Evolutionary conservation across 2,113 vertebrate genomes (phyloP).

Genomic region (Passer montanus): DNA sequence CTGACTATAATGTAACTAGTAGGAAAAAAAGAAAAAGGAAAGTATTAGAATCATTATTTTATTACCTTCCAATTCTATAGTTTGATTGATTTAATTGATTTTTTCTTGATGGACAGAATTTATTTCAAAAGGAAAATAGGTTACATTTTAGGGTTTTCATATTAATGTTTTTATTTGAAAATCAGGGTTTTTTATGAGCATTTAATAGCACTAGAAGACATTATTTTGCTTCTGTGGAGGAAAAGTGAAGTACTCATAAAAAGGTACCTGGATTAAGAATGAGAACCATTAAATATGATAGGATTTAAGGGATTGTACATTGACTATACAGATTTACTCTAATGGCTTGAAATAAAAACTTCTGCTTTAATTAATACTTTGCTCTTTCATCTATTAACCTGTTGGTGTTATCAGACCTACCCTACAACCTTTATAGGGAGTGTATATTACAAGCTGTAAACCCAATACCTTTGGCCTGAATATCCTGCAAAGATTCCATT

Average conservation of each 20-base stretch:
- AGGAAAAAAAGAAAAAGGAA: neutral
- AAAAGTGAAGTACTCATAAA: neutral
- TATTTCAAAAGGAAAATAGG: neutral
- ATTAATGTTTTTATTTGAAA: neutral
- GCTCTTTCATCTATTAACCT: neutral
- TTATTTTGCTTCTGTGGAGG: neutral
- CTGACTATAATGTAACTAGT: neutral
- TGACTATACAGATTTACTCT: neutral
- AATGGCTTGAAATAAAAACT: neutral
- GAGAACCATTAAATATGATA: neutral
- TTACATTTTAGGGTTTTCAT: neutral
- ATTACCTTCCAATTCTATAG: neutral
- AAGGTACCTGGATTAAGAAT: neutral
- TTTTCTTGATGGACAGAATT: neutral
- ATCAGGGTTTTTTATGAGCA: fast-evolving
- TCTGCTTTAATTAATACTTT: neutral
- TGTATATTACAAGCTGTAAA: neutral
- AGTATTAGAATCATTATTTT: neutral
- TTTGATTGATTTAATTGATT: neutral
- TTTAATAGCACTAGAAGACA: neutral
- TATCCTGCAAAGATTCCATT: neutral
- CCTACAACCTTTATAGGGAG: neutral
- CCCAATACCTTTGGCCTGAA: neutral
- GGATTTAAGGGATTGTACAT: neutral
- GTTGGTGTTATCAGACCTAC: neutral